Base-by-base conservation (phyloP, 2,113 vertebrate species). In the Tragelaphus strepsiceros region DNA sequence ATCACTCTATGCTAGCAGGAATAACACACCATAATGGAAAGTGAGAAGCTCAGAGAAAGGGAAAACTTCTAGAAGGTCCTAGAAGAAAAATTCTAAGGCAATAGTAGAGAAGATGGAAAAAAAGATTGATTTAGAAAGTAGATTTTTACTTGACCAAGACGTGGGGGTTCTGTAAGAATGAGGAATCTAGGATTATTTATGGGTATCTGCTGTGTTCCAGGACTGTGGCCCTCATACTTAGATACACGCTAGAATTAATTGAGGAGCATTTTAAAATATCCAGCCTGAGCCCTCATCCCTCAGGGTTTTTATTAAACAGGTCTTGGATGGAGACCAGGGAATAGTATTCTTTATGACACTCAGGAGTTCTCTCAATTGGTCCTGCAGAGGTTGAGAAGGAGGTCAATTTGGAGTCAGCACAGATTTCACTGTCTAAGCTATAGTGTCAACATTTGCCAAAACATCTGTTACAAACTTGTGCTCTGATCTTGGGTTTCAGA, bases 401-500 rank as follows among this genome's bases (percentile, higher is more conserved):
- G 32, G 51, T 87, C 61, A 64, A 39, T 51, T 95, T 19, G 39
- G n/a, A 61, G 82, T 95, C 85, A 91, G 54, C 49, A 58, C 46
- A 91, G 35, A 80, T 96, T 89, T 89, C 49, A 62, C 5, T 24
- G 16, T 92, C 56, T 64, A 35, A 61, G 26, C 54, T 84, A 77
- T 62, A 90, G 26, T 32, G 88, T 56, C 90, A 88, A 61, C n/a
- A 15, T 21, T 30, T 51, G 53, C 46, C 58, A 81, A 78, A 84
- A 86, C 77, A 83, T 84, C 88, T 89, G 43, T 49, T 91, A 51
- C 21, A 93, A 88, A 93, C 4, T 2, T n/a, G 16, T 21, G 15
- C 46, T 58, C 82, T 91, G 67, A 80, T 87, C 39, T 89, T 91
- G 90, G 46, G 35, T 56, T 97, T 82, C 46, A 92, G 86, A 97